Conservation (phyloP, 2,113 vertebrate genomes). For the Cyanocitta stelleri region DNA sequence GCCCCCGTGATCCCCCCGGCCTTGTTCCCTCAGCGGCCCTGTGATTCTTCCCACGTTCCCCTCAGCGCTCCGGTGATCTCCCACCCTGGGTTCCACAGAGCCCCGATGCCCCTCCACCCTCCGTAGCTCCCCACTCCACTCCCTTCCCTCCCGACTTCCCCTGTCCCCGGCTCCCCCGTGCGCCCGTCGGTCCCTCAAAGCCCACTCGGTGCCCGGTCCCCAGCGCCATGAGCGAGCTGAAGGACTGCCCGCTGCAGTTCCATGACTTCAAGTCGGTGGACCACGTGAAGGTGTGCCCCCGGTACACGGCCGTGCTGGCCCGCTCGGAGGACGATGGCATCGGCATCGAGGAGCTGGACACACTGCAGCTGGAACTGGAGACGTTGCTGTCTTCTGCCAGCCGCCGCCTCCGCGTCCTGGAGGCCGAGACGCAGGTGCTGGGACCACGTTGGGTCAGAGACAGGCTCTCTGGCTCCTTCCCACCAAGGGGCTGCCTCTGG, state of each 20-base stretch:
- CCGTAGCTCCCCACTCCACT: neutral
- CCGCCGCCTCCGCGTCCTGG: constrained; percentile 88
- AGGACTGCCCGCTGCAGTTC: constrained; percentile 97
- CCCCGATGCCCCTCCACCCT: neutral
- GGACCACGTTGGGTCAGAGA: neutral
- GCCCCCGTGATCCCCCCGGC: too few relatives aligned
- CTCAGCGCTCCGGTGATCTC: neutral
- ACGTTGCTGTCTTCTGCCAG: constrained; percentile 93
- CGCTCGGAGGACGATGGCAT: constrained; percentile 97
- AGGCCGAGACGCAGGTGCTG: constrained; percentile 94
- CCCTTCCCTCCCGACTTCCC: neutral
- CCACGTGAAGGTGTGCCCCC: constrained; percentile 92
- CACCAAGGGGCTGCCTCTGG: neutral
- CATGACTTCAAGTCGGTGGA: constrained; percentile 98
- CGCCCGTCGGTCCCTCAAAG: neutral
- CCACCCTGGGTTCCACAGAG: neutral
- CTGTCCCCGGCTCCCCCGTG: neutral
- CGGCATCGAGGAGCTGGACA: constrained; percentile 96
- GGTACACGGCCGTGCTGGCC: constrained; percentile 92
- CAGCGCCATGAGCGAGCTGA: constrained; percentile 89
- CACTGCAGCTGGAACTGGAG: constrained; percentile 95
- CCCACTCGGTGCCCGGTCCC: neutral
- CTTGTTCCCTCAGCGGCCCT: neutral
- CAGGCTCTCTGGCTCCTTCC: neutral
- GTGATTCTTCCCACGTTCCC: neutral